A percentile compares a stretch with the other conserved stretches of the same genome.
Conservation (phyloP, 2,888 invertebrate species). For the Xylocampa areola region DNA sequence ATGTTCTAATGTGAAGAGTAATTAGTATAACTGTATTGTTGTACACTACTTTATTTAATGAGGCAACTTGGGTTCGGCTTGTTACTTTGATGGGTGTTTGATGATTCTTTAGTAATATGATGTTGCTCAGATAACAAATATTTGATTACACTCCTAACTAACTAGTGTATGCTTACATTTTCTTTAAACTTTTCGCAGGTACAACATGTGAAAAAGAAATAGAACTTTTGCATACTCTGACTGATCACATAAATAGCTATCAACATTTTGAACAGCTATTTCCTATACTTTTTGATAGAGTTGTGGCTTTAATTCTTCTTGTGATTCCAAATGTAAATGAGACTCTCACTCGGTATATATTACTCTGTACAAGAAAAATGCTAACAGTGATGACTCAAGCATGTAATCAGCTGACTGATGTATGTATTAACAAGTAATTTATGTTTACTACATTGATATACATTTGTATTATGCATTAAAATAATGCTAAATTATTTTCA, state of each 20-base stretch:
- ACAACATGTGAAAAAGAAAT: conserved; percentile 53
- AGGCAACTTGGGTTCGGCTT: conserved; percentile 78
- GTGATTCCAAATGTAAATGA: conserved; percentile 46
- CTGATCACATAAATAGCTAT: conserved; percentile 58
- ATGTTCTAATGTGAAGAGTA: conserved; percentile 59
- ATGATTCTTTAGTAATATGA: conserved; percentile 85
- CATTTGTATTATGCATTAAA: background rate
- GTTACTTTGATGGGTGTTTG: conserved; percentile 72
- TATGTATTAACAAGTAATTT: conserved; percentile 47
- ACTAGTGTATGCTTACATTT: conserved; percentile 2
- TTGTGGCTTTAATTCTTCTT: conserved; percentile 61
- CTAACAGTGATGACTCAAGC: conserved; percentile 59
- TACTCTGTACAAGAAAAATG: conserved; percentile 64
- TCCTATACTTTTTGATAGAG: conserved; percentile 63
- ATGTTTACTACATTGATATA: background rate
- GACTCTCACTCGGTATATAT: conserved; percentile 52
- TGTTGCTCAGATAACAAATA: conserved; percentile 62
- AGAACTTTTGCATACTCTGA: conserved; percentile 57
- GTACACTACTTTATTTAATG: conserved; percentile 62
- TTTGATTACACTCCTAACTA: background rate
- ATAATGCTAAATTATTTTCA: conserved; percentile 52
- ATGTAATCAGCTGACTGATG: conserved; percentile 48
- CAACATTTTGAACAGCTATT: conserved; percentile 57
- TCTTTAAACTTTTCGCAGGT: conserved; percentile 46
- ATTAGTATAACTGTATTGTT: conserved; percentile 53